Conservation (phyloP, 2,888 invertebrate species). For the Campaea margaritaria region DNA sequence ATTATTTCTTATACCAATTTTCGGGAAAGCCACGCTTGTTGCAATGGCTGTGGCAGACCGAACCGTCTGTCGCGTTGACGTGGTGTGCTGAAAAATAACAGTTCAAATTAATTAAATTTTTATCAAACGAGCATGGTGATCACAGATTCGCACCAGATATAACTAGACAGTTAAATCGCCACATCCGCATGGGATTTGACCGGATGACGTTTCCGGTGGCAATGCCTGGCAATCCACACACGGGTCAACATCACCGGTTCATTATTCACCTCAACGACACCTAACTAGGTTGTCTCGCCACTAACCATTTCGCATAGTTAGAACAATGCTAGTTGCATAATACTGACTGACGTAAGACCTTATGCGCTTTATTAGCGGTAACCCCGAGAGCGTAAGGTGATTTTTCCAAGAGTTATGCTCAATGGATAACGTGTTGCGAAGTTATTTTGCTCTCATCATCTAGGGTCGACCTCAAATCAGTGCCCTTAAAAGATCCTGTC, state of each 20-base stretch:
- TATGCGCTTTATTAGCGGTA: not conserved
- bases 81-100: not conserved
- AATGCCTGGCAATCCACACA: not conserved
- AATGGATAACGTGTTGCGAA: too few species aligned
- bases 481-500: too few species aligned
- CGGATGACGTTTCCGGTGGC: slow-evolving; percentile 33
- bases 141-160: not conserved
- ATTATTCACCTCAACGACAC: slow-evolving; percentile 4
- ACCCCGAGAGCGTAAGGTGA: too few species aligned
- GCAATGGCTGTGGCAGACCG: too few species aligned
- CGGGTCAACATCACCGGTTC: slow-evolving; percentile 16
- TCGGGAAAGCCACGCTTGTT: too few species aligned
- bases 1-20: too few species aligned
- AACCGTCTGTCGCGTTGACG: too few species aligned
- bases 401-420: too few species aligned
- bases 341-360: slow-evolving; percentile 1
- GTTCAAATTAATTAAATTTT: too few species aligned
- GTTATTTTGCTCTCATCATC: too few species aligned
- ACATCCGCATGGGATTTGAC: slow-evolving; percentile 30
- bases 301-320: slow-evolving; percentile 1
- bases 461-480: too few species aligned
- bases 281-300: slow-evolving; percentile 2
- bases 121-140: too few species aligned
- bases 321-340: slow-evolving; percentile 1
- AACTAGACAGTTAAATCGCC: slow-evolving; percentile 23